Percentiles rank a stretch among this genome's conserved stretches.
phyloP scores from a whole-genome alignment of 2,888 invertebrate genomes.

The Spodoptera picta region DNA sequence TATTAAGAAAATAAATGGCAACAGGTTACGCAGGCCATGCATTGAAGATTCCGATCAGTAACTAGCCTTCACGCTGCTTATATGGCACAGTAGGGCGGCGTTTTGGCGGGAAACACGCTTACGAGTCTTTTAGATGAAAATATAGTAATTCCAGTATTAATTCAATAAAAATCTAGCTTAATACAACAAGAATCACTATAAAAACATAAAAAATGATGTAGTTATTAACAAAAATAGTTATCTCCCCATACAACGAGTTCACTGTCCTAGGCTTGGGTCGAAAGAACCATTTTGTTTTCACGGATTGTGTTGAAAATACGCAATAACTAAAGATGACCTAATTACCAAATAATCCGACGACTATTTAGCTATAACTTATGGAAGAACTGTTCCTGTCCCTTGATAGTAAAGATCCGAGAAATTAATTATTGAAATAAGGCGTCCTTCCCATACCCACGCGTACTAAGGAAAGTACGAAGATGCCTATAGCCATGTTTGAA shows the following conservation, averaged over 20 bases:
- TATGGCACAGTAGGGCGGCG: constrained; percentile 77
- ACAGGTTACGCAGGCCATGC: constrained; percentile 75
- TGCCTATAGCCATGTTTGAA: constrained; percentile 88
- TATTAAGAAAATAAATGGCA: constrained; percentile 60
- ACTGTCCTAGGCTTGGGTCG: constrained; percentile 87
- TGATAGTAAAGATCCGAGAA: constrained; percentile 86
- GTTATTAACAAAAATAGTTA: constrained; percentile 74
- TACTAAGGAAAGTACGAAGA: constrained; percentile 86
- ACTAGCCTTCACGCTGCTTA: constrained; percentile 69
- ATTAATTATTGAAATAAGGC: constrained; percentile 87
- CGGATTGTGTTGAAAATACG: constrained; percentile 87
- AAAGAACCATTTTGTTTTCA: constrained; percentile 89
- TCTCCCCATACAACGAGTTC: constrained; percentile 86
- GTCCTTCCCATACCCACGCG: constrained; percentile 86
- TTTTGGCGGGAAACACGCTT: constrained; percentile 88
- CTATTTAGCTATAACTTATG: constrained; percentile 81
- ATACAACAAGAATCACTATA: constrained; percentile 47
- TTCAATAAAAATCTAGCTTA: constrained; percentile 49
- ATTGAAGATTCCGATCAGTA: constrained; percentile 58
- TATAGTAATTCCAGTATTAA: constrained; percentile 37
- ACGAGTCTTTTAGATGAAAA: constrained; percentile 50
- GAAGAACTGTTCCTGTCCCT: constrained; percentile 84
- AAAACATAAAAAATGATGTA: constrained; percentile 52
- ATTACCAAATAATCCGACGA: constrained; percentile 82
- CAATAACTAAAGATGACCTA: constrained; percentile 82